Conservation (phyloP, 2,888 invertebrate species). For the Zhuqinia jingwanae region DNA sequence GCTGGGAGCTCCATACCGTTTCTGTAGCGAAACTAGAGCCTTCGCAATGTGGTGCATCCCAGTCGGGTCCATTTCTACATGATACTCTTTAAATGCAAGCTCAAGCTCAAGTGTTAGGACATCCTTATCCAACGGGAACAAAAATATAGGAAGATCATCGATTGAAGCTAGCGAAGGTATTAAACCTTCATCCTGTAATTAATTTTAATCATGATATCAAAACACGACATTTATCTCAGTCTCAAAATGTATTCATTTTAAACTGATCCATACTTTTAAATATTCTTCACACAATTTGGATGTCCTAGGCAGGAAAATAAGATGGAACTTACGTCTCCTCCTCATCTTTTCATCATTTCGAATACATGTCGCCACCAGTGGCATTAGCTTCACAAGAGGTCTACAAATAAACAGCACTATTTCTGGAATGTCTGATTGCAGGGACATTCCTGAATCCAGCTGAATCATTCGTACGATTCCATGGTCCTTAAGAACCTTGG, state of each 20-base stretch:
- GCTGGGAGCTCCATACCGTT: slow-evolving; percentile 93
- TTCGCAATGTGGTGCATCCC: slow-evolving; percentile 93
- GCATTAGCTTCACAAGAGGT: slow-evolving; percentile 91
- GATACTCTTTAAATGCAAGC: slow-evolving; percentile 90
- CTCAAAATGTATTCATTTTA: slow-evolving; percentile 14
- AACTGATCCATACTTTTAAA: slow-evolving; percentile 83
- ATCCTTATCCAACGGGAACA: slow-evolving; percentile 95
- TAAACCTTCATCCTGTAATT: slow-evolving; percentile 87
- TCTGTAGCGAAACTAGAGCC: slow-evolving; percentile 92
- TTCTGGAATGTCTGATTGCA: slow-evolving; percentile 86
- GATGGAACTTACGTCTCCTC: slow-evolving; percentile 87
- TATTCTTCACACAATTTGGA: slow-evolving; percentile 93
- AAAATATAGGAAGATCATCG: slow-evolving; percentile 92
- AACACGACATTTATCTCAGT: too few relatives aligned
- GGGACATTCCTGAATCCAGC: slow-evolving; percentile 86
- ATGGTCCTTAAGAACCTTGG: slow-evolving; percentile 89
- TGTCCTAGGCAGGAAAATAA: slow-evolving; percentile 93
- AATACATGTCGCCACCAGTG: slow-evolving; percentile 83
- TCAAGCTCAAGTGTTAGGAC: slow-evolving; percentile 95
- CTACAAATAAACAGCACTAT: slow-evolving; percentile 95
- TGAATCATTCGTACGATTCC: slow-evolving; percentile 93
- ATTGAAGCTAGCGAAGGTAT: slow-evolving; percentile 88
- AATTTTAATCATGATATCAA: slow-evolving; percentile 1
- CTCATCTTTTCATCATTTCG: slow-evolving; percentile 74
- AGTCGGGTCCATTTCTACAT: slow-evolving; percentile 94